A percentile compares a stretch with the other conserved stretches of the same genome.
phyloP scores from a whole-genome alignment of 2,888 invertebrate genomes.

The Idaea aversata region DNA sequence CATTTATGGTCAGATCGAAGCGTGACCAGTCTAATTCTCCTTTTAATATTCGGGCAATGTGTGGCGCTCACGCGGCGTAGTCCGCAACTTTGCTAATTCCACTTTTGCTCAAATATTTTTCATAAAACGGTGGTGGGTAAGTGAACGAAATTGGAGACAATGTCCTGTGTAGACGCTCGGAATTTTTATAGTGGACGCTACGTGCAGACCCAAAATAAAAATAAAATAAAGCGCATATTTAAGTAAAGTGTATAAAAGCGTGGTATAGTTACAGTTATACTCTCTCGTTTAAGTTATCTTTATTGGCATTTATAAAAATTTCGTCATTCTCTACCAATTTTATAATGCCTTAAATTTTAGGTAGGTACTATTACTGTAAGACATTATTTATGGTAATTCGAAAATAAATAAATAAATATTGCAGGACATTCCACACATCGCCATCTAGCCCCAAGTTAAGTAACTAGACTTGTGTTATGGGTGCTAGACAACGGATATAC shows the following conservation, averaged over 20 bases:
- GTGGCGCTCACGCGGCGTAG: slow-evolving; percentile 48
- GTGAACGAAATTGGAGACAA: slow-evolving; percentile 58
- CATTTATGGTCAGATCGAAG: slow-evolving; percentile 60
- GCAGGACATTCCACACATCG: too few species aligned
- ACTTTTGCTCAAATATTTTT: slow-evolving; percentile 55
- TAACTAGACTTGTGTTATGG: too few species aligned
- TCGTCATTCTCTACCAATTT: too few species aligned
- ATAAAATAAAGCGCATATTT: slow-evolving; percentile 37
- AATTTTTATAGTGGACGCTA: slow-evolving; percentile 57
- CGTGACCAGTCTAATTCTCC: slow-evolving; percentile 64
- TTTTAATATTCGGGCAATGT: slow-evolving; percentile 72
- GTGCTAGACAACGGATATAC: too few species aligned
- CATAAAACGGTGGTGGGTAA: slow-evolving; percentile 40
- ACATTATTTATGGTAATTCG: not conserved
- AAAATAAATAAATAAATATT: too few species aligned
- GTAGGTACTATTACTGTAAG: not conserved
- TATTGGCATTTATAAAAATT: not conserved
- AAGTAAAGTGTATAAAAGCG: not conserved
- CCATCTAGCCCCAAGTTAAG: too few species aligned
- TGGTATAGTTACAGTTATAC: not conserved
- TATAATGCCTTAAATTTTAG: too few species aligned
- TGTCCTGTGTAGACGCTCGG: slow-evolving; percentile 44
- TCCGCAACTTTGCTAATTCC: slow-evolving; percentile 60
- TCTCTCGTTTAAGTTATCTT: not conserved
- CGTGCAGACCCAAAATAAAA: slow-evolving; percentile 46